A percentile compares a stretch with the other conserved stretches of the same genome.
phyloP scores from a whole-genome alignment of 2,113 vertebrate species.

The Colistium nudipinnis region DNA sequence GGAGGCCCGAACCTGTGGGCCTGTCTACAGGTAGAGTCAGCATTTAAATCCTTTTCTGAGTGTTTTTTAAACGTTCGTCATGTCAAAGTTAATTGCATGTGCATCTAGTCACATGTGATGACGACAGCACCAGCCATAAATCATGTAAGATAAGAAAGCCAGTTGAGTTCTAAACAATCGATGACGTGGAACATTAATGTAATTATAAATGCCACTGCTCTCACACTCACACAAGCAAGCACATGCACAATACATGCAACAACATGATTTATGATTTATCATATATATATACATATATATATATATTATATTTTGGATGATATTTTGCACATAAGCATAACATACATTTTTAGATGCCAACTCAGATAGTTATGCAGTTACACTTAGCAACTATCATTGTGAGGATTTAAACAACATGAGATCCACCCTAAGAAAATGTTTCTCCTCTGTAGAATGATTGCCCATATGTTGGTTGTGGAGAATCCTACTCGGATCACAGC shows the following conservation, averaged over 20 bases:
- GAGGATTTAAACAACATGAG: background rate
- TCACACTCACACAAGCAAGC: background rate
- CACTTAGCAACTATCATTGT: no score
- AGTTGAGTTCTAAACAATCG: constrained; percentile 28
- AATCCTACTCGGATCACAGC: constrained; percentile 96
- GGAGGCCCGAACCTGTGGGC: constrained; percentile 97
- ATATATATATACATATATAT: no score
- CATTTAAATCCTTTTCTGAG: background rate
- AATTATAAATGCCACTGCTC: background rate
- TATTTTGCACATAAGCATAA: background rate
- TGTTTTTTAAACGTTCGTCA: background rate
- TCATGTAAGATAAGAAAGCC: background rate
- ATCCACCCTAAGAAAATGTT: background rate
- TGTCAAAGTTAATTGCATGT: background rate
- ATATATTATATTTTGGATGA: background rate
- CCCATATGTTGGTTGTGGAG: constrained; percentile 94
- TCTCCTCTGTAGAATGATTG: constrained; percentile 84
- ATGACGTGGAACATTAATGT: constrained; percentile 7
- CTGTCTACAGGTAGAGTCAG: constrained; percentile 91
- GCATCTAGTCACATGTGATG: background rate
- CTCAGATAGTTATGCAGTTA: background rate
- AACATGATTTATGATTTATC: background rate
- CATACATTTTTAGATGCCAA: background rate
- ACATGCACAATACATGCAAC: background rate
- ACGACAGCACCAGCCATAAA: background rate